A percentile compares a stretch with the other conserved stretches of the same genome.
phyloP scores from a whole-genome alignment of 2,113 vertebrate species.

The Ovibos moschatus region DNA sequence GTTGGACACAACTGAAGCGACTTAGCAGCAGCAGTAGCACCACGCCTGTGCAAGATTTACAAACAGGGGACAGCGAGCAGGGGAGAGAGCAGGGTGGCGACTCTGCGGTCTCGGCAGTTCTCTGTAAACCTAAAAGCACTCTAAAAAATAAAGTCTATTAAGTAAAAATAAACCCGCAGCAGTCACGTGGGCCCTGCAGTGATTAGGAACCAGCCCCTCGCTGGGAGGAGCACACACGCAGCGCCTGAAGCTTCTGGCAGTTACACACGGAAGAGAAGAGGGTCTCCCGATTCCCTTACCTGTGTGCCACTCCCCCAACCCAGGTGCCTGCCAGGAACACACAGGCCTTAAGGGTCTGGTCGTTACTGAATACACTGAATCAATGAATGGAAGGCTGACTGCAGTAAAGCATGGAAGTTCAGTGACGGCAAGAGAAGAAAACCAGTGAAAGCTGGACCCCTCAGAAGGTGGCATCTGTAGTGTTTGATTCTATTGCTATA shows the following conservation, averaged over 20 bases:
- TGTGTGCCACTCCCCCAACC: neutral
- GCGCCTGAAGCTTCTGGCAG: neutral
- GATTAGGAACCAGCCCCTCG: neutral
- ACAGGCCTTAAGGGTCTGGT: neutral
- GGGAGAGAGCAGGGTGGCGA: neutral
- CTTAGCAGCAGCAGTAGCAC: neutral
- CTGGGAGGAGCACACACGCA: neutral
- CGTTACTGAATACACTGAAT: neutral
- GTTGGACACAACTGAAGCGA: no score
- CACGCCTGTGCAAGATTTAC: neutral
- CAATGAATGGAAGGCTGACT: neutral
- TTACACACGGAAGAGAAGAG: neutral
- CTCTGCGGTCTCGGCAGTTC: neutral
- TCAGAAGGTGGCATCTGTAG: neutral
- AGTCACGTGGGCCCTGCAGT: neutral
- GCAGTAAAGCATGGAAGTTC: neutral
- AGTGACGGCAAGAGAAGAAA: neutral
- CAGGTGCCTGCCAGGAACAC: neutral
- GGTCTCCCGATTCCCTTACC: neutral
- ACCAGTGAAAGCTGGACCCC: neutral
- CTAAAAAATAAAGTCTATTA: neutral
- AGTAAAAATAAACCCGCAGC: neutral
- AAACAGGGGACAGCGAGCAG: neutral
- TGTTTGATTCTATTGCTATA: neutral
- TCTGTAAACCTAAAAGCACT: neutral